Base-by-base conservation (phyloP, 2,797 vertebrate genomes). In the Pipistrellus kuhlii region DNA sequence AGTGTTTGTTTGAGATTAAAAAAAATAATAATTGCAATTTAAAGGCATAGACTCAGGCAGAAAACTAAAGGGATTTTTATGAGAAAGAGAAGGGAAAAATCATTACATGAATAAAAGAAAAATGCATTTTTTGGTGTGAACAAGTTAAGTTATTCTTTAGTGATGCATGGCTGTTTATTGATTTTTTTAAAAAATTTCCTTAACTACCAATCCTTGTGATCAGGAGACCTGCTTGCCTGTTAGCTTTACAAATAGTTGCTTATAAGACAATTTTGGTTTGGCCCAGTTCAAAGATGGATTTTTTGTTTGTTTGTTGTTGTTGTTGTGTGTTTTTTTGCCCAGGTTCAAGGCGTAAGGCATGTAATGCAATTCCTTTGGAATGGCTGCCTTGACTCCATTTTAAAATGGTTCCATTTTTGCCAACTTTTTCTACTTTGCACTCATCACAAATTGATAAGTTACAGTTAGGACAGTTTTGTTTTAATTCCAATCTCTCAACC, bases 391-490 rank as follows among this genome's bases (percentile, higher is more conserved):
- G 59, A 32, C 1, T 27, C 27, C 41, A 10, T 82, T 66, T 66
- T 48, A 48, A 82, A 82, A 48, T 32, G 41, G 30, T 41, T 82
- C 18, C 48, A n/a, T n/a, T 76, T 76, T 17, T 53, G 73, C 30
- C 80, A 48, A 48, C 30, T 64, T 25, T 82, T 48, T 41, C 66
- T 81, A 35, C 15, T 3, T 55, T 59, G 75, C 12, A 59, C 9
- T 21, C 6, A 59, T 35, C 62, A 92, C 59, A 92, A 9, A 44
- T 32, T 13, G 9, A 44, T 32, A 14, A 94, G 0, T 41, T 83
- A 87, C 13, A 73, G 88, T 93, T 38, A 86, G 21, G 57, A 8
- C n/a, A 1, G n/a, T 62, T 96, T 69, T 96, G 8, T 59, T 93
- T 93, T 96, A 55, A 69, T 0, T 93, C n/a, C 46, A 12, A 30